These are phyloP conservation scores for Merops nubicus DNA, from an alignment of 2,113 vertebrate species.

Conservation along the genomic window DNA sequence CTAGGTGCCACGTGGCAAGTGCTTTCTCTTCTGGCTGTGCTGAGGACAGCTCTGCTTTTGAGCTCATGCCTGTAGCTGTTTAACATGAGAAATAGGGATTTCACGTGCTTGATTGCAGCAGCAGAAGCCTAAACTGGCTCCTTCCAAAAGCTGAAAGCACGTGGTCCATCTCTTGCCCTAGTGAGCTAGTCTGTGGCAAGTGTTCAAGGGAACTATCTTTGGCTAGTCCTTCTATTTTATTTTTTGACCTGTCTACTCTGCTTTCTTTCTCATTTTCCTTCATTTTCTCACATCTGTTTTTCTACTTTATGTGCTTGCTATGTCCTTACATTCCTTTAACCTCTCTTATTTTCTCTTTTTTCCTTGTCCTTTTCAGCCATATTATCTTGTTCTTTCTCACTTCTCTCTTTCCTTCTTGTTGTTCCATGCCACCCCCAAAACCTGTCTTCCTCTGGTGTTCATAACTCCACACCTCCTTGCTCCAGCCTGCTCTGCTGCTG, in stretches of 20 bases:
- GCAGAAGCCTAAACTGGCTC: background rate
- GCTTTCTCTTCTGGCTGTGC: background rate
- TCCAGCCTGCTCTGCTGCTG: background rate
- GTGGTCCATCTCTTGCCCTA: background rate
- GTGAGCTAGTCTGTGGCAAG: background rate
- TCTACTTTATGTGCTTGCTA: background rate
- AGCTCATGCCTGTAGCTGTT: background rate
- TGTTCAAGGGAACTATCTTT: background rate
- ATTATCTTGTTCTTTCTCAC: background rate
- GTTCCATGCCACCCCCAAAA: background rate
- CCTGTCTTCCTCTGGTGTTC: background rate
- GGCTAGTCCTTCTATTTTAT: background rate
- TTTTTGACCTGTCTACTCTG: background rate
- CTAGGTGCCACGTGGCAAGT: background rate
- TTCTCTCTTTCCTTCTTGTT: background rate
- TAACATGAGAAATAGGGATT: background rate
- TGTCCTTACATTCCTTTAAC: background rate
- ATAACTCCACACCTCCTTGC: background rate
- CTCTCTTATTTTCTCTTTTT: background rate
- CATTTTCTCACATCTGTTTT: background rate
- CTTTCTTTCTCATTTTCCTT: background rate
- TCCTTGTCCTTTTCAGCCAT: background rate
- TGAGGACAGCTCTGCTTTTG: background rate
- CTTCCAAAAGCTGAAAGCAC: background rate
- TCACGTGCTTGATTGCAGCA: background rate